phyloP scores from a whole-genome alignment of 2,888 invertebrate genomes.

The Sarcophaga subvicina region DNA sequence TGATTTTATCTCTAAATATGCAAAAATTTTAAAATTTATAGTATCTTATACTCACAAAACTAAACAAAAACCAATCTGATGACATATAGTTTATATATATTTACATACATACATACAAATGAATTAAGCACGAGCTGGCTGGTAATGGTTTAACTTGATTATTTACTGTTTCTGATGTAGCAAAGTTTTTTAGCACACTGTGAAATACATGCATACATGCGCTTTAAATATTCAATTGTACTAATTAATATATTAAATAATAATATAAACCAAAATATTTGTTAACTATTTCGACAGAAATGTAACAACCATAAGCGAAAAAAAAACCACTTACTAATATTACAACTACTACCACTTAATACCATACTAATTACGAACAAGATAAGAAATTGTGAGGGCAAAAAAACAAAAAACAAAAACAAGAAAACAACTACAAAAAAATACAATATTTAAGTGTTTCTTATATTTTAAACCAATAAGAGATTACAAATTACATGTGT shows the following conservation, averaged over 20 bases:
- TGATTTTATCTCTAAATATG: too few species aligned
- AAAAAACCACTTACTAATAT: constrained; percentile 53
- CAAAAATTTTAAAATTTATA: too few species aligned
- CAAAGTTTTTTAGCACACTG: too few species aligned
- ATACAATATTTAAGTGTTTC: constrained; percentile 48
- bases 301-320: neutral
- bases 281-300: constrained; percentile 46
- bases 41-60: too few species aligned
- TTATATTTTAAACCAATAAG: constrained; percentile 47
- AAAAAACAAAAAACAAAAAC: neutral
- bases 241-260: constrained; percentile 39
- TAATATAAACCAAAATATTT: constrained; percentile 41
- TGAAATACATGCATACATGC: too few species aligned
- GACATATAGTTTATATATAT: too few species aligned
- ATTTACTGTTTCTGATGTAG: neutral
- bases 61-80: too few species aligned
- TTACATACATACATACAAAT: too few species aligned
- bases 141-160: neutral
- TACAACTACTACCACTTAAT: constrained; percentile 54
- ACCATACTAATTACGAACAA: constrained; percentile 23
- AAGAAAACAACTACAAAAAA: too few species aligned
- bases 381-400: constrained; percentile 42
- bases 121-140: too few species aligned
- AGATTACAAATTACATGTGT: constrained; percentile 18
- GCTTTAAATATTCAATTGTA: constrained; percentile 18